These are phyloP conservation scores for Prosopocoilus inquinatus DNA, from an alignment of 2,888 invertebrate species.

Conservation along the genomic window DNA sequence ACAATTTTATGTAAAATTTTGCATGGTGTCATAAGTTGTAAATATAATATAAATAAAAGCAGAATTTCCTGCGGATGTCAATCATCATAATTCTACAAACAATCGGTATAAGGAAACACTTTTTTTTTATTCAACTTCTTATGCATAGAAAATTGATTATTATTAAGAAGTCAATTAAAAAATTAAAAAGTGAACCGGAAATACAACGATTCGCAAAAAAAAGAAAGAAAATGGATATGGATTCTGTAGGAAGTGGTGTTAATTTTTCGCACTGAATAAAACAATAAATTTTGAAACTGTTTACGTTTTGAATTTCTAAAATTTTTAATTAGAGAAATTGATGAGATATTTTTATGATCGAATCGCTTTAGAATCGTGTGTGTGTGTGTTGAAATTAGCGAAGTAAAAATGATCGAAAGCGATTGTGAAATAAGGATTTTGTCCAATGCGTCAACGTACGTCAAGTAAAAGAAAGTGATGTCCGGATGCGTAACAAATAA, in stretches of 20 bases:
- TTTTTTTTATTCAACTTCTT: too few relatives aligned
- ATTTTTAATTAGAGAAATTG: not conserved
- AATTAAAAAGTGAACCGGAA: not conserved
- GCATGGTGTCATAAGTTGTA: too few relatives aligned
- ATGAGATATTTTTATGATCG: too few relatives aligned
- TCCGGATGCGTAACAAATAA: slow-evolving; percentile 11
- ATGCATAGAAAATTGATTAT: too few relatives aligned
- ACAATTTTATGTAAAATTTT: too few relatives aligned
- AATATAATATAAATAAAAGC: too few relatives aligned
- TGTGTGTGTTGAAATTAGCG: too few relatives aligned
- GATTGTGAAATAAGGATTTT: not conserved
- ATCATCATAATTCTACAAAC: too few relatives aligned
- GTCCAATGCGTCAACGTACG: not conserved
- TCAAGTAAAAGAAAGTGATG: slow-evolving; percentile 14
- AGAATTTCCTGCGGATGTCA: too few relatives aligned
- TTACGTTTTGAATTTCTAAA: not conserved
- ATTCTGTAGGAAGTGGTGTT: not conserved
- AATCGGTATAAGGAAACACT: too few relatives aligned
- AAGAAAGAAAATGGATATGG: not conserved
- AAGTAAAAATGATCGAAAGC: not conserved
- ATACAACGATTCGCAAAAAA: not conserved
- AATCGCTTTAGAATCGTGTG: too few relatives aligned
- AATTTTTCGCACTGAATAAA: not conserved
- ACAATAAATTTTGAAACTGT: not conserved
- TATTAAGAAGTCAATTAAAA: not conserved